phyloP scores from a whole-genome alignment of 2,888 invertebrate species.

The Lithophane leautieri region DNA sequence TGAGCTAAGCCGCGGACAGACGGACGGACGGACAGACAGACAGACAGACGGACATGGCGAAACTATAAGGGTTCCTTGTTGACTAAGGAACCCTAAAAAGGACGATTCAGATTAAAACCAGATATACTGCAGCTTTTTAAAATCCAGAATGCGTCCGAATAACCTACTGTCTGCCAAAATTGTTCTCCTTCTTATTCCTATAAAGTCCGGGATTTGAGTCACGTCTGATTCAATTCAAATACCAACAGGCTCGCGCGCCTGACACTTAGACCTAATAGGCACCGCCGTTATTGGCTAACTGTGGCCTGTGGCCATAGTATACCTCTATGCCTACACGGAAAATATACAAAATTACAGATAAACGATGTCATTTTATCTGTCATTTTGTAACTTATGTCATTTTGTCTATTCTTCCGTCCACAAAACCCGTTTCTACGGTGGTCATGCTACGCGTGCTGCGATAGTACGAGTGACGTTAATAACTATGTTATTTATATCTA shows the following conservation, averaged over 20 bases:
- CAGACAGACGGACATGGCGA: too few relatives aligned
- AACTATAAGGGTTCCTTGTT: too few relatives aligned
- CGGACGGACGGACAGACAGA: too few relatives aligned
- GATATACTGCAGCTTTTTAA: background rate
- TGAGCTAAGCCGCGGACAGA: too few relatives aligned
- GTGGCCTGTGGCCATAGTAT: background rate
- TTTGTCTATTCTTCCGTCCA: too few relatives aligned
- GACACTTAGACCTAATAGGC: background rate
- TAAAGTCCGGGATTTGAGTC: constrained; percentile 24
- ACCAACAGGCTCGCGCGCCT: background rate
- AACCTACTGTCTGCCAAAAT: constrained; percentile 4
- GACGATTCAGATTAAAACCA: background rate
- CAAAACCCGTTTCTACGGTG: too few relatives aligned
- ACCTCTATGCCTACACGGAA: background rate
- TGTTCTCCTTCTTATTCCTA: constrained; percentile 21
- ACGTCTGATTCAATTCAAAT: constrained; percentile 17
- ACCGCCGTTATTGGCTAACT: background rate
- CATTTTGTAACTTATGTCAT: too few relatives aligned
- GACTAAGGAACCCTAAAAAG: too few relatives aligned
- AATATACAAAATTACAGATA: too few relatives aligned
- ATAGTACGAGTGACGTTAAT: background rate
- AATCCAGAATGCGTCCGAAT: constrained; percentile 3
- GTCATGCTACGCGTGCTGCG: too few relatives aligned
- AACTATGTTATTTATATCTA: constrained; percentile 2
- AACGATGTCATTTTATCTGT: too few relatives aligned